A percentile compares a stretch with the other conserved stretches of the same genome.
Conservation (phyloP, 2,113 vertebrate genomes). For the Parotia lawesii region DNA sequence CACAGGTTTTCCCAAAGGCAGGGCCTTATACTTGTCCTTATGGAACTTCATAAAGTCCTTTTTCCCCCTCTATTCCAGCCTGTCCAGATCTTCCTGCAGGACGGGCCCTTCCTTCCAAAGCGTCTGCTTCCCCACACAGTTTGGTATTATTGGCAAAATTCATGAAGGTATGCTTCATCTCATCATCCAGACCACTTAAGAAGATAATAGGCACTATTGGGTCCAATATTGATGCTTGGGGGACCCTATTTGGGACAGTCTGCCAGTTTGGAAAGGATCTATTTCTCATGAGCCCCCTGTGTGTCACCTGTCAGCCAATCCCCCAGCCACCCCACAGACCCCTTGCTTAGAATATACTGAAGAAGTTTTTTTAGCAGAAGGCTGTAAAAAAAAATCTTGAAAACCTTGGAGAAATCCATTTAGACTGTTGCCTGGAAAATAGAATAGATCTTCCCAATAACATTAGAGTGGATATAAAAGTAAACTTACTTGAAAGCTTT, state of each 20-base stretch:
- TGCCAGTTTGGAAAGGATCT: not conserved
- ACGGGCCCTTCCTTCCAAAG: not conserved
- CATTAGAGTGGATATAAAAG: not conserved
- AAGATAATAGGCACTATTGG: not conserved
- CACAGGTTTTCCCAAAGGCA: not conserved
- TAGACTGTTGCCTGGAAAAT: not conserved
- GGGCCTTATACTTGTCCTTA: not conserved
- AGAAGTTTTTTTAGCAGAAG: not conserved
- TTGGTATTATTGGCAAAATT: not conserved
- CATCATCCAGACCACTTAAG: not conserved
- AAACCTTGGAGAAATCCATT: not conserved
- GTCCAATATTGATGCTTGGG: not conserved
- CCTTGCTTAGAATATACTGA: not conserved
- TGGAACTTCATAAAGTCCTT: accelerated
- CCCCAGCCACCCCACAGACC: too few relatives aligned
- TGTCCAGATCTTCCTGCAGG: not conserved
- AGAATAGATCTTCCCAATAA: not conserved
- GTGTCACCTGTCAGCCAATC: not conserved
- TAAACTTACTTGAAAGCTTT: not conserved
- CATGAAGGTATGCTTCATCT: not conserved
- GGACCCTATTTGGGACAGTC: not conserved
- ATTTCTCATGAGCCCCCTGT: not conserved
- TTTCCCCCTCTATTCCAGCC: not conserved
- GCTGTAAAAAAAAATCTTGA: not conserved
- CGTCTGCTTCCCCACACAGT: not conserved